These are phyloP conservation scores for Lepilemur ruficaudatus DNA, from an alignment of 2,797 vertebrate species.

Conservation along the genomic window DNA sequence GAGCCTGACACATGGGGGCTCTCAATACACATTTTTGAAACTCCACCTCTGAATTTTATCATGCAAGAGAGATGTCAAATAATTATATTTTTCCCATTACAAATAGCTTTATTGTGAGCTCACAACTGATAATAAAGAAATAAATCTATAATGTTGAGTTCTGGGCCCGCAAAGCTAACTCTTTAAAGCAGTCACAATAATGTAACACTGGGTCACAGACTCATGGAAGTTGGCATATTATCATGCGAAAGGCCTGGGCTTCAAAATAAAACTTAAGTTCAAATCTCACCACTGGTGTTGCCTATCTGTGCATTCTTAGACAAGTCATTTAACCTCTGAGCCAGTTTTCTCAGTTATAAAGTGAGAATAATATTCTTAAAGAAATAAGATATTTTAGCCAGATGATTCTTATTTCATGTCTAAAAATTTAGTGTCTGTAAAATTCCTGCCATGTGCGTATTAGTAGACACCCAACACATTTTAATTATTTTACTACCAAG, in stretches of 20 bases:
- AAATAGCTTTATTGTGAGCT: background rate
- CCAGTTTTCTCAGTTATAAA: background rate
- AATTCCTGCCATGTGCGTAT: background rate
- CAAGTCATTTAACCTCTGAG: background rate
- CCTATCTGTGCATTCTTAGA: background rate
- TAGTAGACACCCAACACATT: background rate
- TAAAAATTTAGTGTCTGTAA: slow-evolving; percentile 25
- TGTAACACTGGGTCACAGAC: background rate
- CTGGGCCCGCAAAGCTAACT: background rate
- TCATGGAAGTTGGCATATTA: background rate
- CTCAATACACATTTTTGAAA: background rate
- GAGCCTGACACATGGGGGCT: background rate
- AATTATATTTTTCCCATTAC: background rate
- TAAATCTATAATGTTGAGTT: background rate
- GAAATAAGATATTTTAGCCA: background rate
- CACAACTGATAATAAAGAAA: background rate
- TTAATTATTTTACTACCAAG: slow-evolving; percentile 21
- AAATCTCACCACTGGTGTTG: background rate
- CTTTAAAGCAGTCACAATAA: background rate
- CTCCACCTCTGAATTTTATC: background rate
- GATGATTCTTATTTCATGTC: background rate
- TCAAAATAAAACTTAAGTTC: slow-evolving; percentile 27
- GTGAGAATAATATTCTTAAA: background rate
- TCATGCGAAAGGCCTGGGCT: background rate
- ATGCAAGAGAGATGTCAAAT: slow-evolving; percentile 11